A percentile compares a stretch with the other conserved stretches of the same genome.
Conservation (phyloP, 2,113 vertebrate genomes). For the Nothoprocta perdicaria region DNA sequence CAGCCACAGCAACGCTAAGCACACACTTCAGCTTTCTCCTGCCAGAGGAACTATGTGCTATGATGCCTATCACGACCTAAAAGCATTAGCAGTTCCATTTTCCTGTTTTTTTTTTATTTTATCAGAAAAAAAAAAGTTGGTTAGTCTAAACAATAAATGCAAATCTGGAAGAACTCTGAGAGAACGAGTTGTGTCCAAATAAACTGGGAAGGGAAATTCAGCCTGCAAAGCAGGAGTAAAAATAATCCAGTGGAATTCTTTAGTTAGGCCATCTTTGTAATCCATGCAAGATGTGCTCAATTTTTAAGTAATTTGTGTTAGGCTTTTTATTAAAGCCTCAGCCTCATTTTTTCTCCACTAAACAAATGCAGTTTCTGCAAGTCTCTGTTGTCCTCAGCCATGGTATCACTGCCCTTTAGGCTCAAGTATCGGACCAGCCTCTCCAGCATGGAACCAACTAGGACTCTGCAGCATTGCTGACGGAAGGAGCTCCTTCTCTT, state of each 20-base stretch:
- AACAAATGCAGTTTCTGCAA: background rate
- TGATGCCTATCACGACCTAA: rapidly evolving
- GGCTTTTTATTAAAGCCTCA: background rate
- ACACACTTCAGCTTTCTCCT: background rate
- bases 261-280: background rate
- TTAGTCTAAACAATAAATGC: background rate
- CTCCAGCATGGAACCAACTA: background rate
- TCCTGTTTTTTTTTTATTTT: background rate
- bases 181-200: background rate
- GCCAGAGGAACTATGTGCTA: rapidly evolving
- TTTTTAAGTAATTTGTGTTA: background rate
- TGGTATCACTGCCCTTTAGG: background rate
- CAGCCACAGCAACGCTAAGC: background rate
- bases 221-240: background rate
- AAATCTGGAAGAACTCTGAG: background rate
- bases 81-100: background rate
- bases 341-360: background rate
- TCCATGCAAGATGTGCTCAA: background rate
- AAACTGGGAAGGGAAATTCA: background rate
- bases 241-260: background rate
- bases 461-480: background rate
- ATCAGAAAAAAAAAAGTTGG: background rate
- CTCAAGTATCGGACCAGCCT: background rate
- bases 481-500: background rate
- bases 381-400: background rate